Evolutionary conservation across 1,140 invertebrate genomes (phyloP), one percentile per base, ranked within the genome.

Genomic region (Drosophila paulistorum): DNA sequence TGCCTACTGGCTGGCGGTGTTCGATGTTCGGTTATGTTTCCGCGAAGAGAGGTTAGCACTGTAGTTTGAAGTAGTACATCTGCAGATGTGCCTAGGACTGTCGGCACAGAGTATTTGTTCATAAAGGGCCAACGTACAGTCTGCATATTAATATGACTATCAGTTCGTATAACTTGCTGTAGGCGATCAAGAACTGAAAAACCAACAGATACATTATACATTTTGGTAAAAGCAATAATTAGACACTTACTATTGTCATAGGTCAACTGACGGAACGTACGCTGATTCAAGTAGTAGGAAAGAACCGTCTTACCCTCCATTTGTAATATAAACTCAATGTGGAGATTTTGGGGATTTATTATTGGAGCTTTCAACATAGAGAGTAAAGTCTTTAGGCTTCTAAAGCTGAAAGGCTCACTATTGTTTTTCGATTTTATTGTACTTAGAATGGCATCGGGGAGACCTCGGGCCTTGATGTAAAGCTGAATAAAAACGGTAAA

Each of bases 251-350:
- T 80, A 48, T 92, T 91, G 11, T 89, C 81, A 35, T 92, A 92
- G 69, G 90, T 92, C 66, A 92, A 66, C 54, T 93, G 92, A 14
- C 92, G 76, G 66, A 94, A 94, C 70, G 93, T 94, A 35, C 93
- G 93, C 71, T 93, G 92, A 77, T 94, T 94, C 33, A 94, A 90
- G 74, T 94, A 93, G 68, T 94, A 92, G n/a, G 93, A 94, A 4
- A 94, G 83, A 35, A 95, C 93, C 20, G 94, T 93, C 78, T 94
- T 94, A 55, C 93, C 93, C 83, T 95, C 94, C 81, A 94, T 91
- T 77, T 93, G 93, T 13, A 93, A 81, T 60, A 95, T 94, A 30
- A 94, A 87, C 82, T 95, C 94, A 30, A 95, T 81, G 70, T 95
- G 94, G 9, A 94, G 81, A 20, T 93, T 90, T 60, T 93, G 93